Evolutionary conservation across 2,888 invertebrate genomes (phyloP).

Genomic region (Drosophila lutescens): DNA sequence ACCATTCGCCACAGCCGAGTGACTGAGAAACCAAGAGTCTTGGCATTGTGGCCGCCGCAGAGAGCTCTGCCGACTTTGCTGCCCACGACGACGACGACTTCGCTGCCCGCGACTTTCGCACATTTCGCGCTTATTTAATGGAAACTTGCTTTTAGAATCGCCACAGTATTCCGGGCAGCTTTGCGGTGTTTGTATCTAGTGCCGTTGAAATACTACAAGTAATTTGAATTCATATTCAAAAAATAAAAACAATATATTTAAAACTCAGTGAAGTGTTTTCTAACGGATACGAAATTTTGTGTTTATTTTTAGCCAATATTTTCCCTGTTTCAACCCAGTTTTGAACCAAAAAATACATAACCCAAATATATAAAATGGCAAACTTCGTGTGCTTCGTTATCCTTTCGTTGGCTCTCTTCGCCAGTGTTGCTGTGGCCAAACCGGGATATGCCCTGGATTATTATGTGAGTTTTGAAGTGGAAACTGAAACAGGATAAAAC

Average conservation of each 20-base stretch:
- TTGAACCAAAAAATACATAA: constrained; percentile 32
- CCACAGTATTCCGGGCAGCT: constrained; percentile 84
- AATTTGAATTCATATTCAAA: constrained; percentile 28
- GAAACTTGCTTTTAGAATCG: constrained; percentile 83
- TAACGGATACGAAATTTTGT: constrained; percentile 29
- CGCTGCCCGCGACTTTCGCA: constrained; percentile 53
- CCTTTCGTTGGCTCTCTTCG: constrained; percentile 80
- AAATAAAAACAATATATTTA: constrained; percentile 8
- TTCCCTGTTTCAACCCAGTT: constrained; percentile 12
- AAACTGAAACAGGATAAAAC: accelerated
- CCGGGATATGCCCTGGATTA: constrained; percentile 86
- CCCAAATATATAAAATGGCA: constrained; percentile 70
- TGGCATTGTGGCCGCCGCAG: constrained; percentile 33
- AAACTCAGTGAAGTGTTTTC: constrained; percentile 43
- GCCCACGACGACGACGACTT: constrained; percentile 14
- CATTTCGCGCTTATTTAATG: constrained; percentile 83
- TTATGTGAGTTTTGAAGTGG: constrained; percentile 85
- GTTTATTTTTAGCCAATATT: constrained; percentile 59
- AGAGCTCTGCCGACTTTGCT: constrained; percentile 29
- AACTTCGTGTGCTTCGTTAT: constrained; percentile 76
- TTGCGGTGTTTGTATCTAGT: constrained; percentile 81
- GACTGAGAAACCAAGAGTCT: constrained; percentile 67
- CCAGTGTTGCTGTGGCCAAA: constrained; percentile 76
- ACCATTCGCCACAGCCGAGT: constrained; percentile 49
- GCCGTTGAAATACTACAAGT: constrained; percentile 77